Evolutionary conservation across 2,888 invertebrate genomes (phyloP).

Genomic region (Eumerus sabulonum): DNA sequence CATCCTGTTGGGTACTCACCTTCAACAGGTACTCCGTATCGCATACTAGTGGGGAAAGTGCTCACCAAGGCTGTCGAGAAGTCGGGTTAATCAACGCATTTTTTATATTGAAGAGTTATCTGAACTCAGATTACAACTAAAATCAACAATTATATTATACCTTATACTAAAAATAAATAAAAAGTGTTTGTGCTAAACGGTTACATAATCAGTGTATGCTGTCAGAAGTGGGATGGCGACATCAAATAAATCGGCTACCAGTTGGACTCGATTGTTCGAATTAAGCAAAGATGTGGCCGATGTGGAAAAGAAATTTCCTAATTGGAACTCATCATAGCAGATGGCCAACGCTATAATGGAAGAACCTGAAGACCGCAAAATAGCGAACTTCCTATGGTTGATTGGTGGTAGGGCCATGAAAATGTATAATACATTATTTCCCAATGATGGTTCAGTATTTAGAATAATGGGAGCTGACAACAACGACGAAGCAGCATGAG

Average conservation of each 20-base stretch:
- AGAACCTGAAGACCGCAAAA: conserved; percentile 8
- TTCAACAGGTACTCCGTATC: too few species aligned
- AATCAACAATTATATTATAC: too few species aligned
- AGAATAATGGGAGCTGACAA: conserved; percentile 1
- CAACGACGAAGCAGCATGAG: neutral
- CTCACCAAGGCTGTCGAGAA: too few species aligned
- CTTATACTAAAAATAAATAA: too few species aligned
- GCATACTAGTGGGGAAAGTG: too few species aligned
- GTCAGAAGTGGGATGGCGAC: neutral
- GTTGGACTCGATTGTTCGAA: conserved; percentile 42
- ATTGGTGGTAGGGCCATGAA: conserved; percentile 24
- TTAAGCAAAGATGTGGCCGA: conserved; percentile 26
- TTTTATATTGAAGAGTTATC: too few species aligned
- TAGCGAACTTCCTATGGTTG: conserved; percentile 38
- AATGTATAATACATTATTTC: conserved; percentile 46
- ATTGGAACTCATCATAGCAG: too few species aligned
- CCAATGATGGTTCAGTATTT: conserved; percentile 11
- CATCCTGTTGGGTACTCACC: too few species aligned
- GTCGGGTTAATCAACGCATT: too few species aligned
- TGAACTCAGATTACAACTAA: too few species aligned
- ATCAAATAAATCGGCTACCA: conserved; percentile 22
- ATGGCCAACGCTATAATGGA: conserved; percentile 23
- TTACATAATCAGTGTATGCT: neutral
- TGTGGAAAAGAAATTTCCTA: conserved; percentile 39
- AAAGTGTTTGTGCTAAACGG: too few species aligned